A percentile compares a stretch with the other conserved stretches of the same genome.
Conservation (phyloP, 2,113 vertebrate species). For the Mustela nigripes region DNA sequence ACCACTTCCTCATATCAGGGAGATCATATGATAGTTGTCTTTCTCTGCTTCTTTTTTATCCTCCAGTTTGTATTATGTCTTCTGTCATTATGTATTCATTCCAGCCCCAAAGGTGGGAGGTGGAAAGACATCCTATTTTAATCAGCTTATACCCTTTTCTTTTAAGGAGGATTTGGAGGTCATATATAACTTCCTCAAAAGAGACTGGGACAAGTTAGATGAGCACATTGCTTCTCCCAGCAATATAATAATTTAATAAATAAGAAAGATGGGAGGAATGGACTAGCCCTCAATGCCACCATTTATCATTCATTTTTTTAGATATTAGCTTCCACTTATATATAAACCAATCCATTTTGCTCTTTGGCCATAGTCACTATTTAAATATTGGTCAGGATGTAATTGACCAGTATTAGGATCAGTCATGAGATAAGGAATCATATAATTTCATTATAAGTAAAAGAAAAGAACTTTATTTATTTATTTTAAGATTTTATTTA, state of each 20-base stretch:
- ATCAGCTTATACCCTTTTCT: neutral
- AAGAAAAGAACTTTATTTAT: neutral
- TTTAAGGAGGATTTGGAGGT: neutral
- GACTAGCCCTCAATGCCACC: neutral
- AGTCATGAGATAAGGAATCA: neutral
- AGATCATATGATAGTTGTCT: no score
- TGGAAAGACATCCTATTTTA: neutral
- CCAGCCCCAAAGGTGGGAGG: neutral
- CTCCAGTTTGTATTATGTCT: neutral
- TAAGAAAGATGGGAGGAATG: neutral
- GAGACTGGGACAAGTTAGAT: neutral
- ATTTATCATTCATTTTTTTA: neutral
- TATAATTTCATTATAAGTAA: neutral
- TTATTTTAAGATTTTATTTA: no score
- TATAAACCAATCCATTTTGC: neutral
- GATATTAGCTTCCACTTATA: fast-evolving
- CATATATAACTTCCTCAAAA: constrained; percentile 1
- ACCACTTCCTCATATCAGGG: no score
- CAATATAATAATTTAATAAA: neutral
- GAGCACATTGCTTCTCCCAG: neutral
- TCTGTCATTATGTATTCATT: neutral
- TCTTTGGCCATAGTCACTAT: neutral
- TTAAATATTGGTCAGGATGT: neutral
- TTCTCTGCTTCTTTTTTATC: neutral
- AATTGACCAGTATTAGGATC: neutral